Base-by-base conservation (phyloP, 2,888 invertebrate species). In the Netelia fuscicornis region DNA sequence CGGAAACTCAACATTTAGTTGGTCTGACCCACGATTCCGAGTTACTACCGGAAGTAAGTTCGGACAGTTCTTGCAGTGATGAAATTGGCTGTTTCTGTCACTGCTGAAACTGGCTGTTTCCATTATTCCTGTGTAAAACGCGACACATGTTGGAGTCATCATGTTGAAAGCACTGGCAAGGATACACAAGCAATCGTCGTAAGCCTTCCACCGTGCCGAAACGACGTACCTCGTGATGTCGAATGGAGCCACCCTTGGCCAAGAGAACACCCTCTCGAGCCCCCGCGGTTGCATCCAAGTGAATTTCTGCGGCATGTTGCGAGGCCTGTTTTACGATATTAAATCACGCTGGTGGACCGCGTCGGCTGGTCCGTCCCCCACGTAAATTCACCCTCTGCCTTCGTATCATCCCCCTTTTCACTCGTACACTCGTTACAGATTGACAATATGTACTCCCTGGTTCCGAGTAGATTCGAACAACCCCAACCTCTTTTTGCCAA, bases 131-230 rank as follows among this genome's bases (percentile, higher is more conserved):
- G 23, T 42, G 37, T 60, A 9, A 58, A 58, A 58, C 20, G 44
- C 11, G 48, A 97, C 92, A 94, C 96, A 37, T 95, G 96, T 64
- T 96, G 96, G 76, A 95, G 96, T n/a, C 25, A 56, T 56, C 68
- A 37, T 83, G 84, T 54, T 62, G 25, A 30, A 44, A 58, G 65
- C 71, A 82, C 54, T 17, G 48, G 37, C 78, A 64, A 78, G 37
- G 52, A 80, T 64, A 13, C 68, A 62, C 44, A 37, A 48, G 30
- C 56, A 56, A 60, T 56, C 23, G 25, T 65, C 52, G 62, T 44
- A 1, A 23, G 42, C 70, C 44, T 58, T 56, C 65, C 77, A 56
- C 30, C 42, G 56, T 54, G 72, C 48, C 64, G 80, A 71, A 71
- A 81, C 84, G 74, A 80, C 77, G 79, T 82, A 72, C 58, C 68